phyloP scores from a whole-genome alignment of 23 tunicate genomes.

The Trididemnum nubilum region DNA sequence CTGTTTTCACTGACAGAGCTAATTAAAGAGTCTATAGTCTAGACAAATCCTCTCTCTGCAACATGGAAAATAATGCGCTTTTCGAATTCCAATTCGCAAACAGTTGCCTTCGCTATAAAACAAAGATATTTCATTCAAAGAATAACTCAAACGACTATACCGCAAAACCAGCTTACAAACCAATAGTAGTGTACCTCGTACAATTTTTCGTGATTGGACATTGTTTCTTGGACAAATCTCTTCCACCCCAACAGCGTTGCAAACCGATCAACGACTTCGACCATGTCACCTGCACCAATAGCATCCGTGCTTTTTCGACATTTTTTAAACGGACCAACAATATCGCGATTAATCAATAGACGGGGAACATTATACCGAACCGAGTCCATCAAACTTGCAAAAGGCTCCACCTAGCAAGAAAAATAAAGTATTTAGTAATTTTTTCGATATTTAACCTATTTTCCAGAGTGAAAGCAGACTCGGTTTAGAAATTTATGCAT shows the following conservation, averaged over 20 bases:
- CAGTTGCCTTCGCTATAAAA: no score
- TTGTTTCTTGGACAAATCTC: constrained; percentile 36
- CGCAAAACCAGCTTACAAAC: no score
- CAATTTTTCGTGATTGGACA: constrained; percentile 34
- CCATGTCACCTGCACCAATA: constrained; percentile 66
- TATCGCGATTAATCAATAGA: constrained; percentile 64
- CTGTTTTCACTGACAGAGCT: no score
- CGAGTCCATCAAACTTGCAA: constrained; percentile 75
- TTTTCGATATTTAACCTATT: not conserved
- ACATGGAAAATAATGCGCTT: no score
- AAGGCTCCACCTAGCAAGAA: constrained; percentile 74
- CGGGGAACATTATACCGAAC: constrained; percentile 56
- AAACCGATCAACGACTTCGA: constrained; percentile 40
- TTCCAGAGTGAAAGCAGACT: no score
- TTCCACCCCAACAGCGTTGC: constrained; percentile 47
- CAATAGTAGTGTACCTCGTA: not conserved
- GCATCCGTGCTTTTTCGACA: constrained; percentile 39
- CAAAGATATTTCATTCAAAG: no score
- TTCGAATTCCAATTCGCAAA: no score
- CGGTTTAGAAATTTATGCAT: no score
- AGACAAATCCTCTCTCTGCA: no score
- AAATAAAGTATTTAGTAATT: not conserved
- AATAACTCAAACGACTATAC: no score
- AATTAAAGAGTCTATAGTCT: no score
- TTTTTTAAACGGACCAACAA: constrained; percentile 74